Base-by-base conservation (phyloP, 2,888 invertebrate genomes). In the Monochamus alternatus region DNA sequence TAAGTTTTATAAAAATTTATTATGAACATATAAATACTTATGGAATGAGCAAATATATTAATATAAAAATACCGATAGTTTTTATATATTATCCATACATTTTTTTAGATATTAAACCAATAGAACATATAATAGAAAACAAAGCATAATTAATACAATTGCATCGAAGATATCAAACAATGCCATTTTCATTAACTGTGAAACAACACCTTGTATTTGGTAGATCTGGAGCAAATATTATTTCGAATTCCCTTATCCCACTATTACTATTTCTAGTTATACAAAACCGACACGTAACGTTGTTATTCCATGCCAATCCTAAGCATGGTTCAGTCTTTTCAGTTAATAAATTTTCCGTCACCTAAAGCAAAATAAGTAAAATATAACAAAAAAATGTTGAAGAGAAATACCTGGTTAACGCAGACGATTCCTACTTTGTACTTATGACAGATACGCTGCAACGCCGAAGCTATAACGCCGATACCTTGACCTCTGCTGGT, bases 271-370 rank as follows among this genome's bases (percentile, higher is more conserved):
- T 83, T 78, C 88, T 88, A 4, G 84, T 85, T 71, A 93, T 86
- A 84, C 90, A 87, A 75, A 94, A 88, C 44, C 93, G 89, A 7
- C 91, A 91, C 0, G 92, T 92, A 3, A 94, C 90, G 65, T 93
- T 87, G 86, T 93, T 93, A 5, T 92, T 90, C 94, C 94, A 94
- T 5, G 92, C 90, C 52, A 93, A 84, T 0, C 94, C 94, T 75
- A 94, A 88, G 64, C 93, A 90, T 3, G 94, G 93, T 31, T 91
- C 89, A 30, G 86, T 84, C 67, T 84, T 82, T 55, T 87, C 86
- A 58, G 84, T 84, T 62, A 79, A 79, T 73, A 86, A 75, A 72
- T 89, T 86, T 64, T 89, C 87, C 51, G 88, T 84, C 12, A 89
- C 88, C 89, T 89, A 78, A 76, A 81, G 80, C 72, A 73, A 22